phyloP scores from a whole-genome alignment of 2,797 vertebrate genomes.

The Nasua narica region DNA sequence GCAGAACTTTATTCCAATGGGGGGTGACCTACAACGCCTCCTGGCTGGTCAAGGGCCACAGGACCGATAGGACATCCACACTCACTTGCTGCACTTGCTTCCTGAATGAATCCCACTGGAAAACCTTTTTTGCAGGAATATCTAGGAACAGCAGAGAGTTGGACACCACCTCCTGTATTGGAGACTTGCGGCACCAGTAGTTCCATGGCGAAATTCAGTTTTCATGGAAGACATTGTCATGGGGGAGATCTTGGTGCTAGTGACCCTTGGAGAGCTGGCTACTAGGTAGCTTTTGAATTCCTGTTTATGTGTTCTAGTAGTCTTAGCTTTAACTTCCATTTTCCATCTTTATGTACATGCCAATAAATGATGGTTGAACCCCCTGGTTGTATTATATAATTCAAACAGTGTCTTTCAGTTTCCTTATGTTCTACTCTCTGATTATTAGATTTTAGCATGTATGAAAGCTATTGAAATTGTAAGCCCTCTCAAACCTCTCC shows the following conservation, averaged over 20 bases:
- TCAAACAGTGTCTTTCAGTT: not conserved
- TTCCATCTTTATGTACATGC: not conserved
- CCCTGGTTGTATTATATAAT: not conserved
- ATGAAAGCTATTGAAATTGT: not conserved
- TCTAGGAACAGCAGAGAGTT: constrained; percentile 90
- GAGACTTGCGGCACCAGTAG: constrained; percentile 89
- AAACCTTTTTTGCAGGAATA: constrained; percentile 86
- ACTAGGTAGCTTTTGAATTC: not conserved
- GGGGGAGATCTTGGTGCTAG: not conserved
- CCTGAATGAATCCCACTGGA: constrained; percentile 86
- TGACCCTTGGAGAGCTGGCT: not conserved
- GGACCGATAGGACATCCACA: constrained; percentile 88
- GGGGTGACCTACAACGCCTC: constrained; percentile 89
- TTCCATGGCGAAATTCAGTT: constrained; percentile 82
- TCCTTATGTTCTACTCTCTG: not conserved
- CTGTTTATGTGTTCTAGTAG: not conserved
- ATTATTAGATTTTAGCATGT: not conserved
- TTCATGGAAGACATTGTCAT: constrained; percentile 88
- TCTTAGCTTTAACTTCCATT: not conserved
- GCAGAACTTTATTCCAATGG: constrained; percentile 89
- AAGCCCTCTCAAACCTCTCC: not conserved
- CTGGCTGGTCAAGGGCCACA: constrained; percentile 86
- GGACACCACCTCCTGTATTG: constrained; percentile 91
- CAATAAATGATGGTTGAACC: not conserved
- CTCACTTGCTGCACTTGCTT: constrained; percentile 81